Base-by-base conservation (phyloP, 35 echinoderm and acorn worm species). In the Apostichopus parvimensis region DNA sequence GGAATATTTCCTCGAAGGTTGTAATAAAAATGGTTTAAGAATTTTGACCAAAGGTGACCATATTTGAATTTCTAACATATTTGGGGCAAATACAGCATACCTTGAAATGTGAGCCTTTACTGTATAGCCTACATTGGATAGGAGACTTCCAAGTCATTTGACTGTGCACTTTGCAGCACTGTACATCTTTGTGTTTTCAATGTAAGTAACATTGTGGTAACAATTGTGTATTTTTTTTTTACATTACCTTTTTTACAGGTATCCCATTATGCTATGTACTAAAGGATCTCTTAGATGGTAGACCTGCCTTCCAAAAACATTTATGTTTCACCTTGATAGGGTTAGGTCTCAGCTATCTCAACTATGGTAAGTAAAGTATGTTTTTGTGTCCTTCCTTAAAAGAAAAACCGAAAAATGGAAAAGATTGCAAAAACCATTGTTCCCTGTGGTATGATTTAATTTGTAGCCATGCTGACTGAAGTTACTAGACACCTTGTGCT, bases 321-420 rank as follows among this genome's bases (percentile, higher is more conserved):
- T 20, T 84, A 9, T 60, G 54, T 84, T 84, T 84, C 52, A 84
- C 55, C n/a, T 59, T 84, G 81, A 59, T 59, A 53, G 81, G 81
- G 17, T 8, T 84, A 6, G 18, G 28, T 13, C 11, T 84, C 10
- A 84, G 54, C 24, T 7, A 13, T 8, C 14, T 59, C 9, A 84
- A 84, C 57, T 84, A 58, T 84, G 81, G 81, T 84, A 52, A 84
- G 81, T 82, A 88, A 61, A 9, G 13, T 90, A 66, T 78, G n/a
- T n/a, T n/a, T n/a, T n/a, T n/a, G n/a, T n/a, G 5, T 83, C 7
- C 58, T 91, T 80, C 53, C 91, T 64, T n/a, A n/a, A n/a, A n/a
- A n/a, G n/a, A n/a, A n/a, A n/a, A n/a, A 4, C 10, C 10, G 0
- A 12, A 61, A 45, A 45, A 45, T 45, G 34, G 34, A 45, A 45